Evolutionary conservation across 2,797 vertebrate genomes (phyloP).

Genomic region (Onychomys torridus): DNA sequence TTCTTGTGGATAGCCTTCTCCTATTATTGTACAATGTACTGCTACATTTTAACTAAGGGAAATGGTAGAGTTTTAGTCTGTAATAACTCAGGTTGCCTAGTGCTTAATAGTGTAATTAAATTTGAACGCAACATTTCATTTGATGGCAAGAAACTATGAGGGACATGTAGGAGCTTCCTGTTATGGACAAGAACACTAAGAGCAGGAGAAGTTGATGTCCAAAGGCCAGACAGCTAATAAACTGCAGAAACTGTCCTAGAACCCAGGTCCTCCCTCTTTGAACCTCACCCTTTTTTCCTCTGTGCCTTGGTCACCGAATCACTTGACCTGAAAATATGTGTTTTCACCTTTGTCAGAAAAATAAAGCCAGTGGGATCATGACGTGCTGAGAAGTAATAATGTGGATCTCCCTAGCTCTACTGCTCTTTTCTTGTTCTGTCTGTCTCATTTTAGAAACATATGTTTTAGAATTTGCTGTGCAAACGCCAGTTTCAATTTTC

Average conservation of each 20-base stretch:
- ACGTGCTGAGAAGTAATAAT: neutral
- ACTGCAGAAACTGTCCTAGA: neutral
- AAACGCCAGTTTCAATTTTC: conserved; percentile 50
- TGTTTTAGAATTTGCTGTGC: conserved; percentile 57
- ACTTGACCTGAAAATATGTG: conserved; percentile 60
- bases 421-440: conserved; percentile 28
- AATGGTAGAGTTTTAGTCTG: neutral
- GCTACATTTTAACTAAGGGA: neutral
- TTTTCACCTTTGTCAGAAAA: conserved; percentile 54
- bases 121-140: neutral
- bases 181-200: neutral
- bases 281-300: neutral
- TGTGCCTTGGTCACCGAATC: conserved; percentile 31
- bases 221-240: neutral
- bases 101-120: neutral
- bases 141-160: neutral
- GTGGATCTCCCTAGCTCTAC: neutral
- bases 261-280: neutral
- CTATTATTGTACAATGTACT: neutral
- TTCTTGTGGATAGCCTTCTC: neutral
- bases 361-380: neutral
- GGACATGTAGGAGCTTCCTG: neutral
- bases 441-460: conserved; percentile 57
- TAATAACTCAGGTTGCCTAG: neutral
- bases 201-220: neutral